A percentile compares a stretch with the other conserved stretches of the same genome.
Evolutionary conservation across 2,113 vertebrate genomes (phyloP).

Genomic region (Cyprinus carpio): DNA sequence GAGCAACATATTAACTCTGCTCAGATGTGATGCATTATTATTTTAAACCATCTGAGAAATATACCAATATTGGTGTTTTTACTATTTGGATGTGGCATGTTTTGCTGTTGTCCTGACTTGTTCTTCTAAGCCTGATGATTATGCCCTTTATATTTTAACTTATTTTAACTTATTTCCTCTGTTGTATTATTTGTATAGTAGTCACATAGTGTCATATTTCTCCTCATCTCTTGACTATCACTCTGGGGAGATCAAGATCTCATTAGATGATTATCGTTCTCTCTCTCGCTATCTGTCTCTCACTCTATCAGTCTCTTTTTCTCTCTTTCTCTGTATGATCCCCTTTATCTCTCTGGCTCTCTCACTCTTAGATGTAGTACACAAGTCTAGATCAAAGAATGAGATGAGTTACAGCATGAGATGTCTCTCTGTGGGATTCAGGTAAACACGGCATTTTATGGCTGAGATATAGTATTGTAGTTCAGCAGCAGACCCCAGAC

Average conservation of each 20-base stretch:
- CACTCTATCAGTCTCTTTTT: background rate
- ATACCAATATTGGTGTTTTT: background rate
- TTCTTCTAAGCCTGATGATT: background rate
- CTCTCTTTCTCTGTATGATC: conserved; percentile 6
- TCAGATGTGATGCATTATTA: background rate
- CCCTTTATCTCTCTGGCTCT: background rate
- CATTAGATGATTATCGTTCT: conserved; percentile 1
- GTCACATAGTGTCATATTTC: background rate
- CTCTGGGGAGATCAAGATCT: background rate
- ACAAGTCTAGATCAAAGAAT: conserved; percentile 23
- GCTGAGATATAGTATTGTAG: background rate
- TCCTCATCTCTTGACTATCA: background rate
- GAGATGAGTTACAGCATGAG: background rate
- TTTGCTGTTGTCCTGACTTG: background rate
- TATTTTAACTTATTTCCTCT: background rate
- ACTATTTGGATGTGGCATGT: background rate
- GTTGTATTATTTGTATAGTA: conserved; percentile 4
- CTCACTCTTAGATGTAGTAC: background rate
- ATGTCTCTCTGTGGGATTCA: conserved; percentile 8
- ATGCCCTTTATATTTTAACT: background rate
- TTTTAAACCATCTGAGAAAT: background rate
- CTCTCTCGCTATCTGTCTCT: background rate
- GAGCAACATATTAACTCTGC: background rate
- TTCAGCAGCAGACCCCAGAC: background rate
- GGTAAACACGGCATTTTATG: background rate